Conservation (phyloP, 2,113 vertebrate species). For the Vidua chalybeata region DNA sequence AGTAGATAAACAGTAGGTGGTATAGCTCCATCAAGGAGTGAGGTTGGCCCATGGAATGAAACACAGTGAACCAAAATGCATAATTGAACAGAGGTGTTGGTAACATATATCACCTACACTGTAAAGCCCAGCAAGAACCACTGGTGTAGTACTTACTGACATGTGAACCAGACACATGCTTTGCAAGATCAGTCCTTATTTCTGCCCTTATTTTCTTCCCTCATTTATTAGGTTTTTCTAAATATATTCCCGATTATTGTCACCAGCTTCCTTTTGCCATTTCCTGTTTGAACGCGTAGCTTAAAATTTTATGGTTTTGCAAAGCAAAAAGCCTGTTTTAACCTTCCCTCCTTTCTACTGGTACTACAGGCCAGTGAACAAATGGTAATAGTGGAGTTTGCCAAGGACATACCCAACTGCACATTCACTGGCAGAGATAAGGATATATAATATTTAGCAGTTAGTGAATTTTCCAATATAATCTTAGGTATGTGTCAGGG, state of each 20-base stretch:
- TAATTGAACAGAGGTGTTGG: not conserved
- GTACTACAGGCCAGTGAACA: not conserved
- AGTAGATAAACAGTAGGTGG: not conserved
- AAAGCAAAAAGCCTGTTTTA: not conserved
- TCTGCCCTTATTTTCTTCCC: not conserved
- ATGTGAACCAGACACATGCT: not conserved
- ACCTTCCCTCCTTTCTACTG: not conserved
- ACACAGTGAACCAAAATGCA: not conserved
- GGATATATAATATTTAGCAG: not conserved
- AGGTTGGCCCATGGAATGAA: not conserved
- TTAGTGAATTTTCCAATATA: not conserved
- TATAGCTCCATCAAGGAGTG: not conserved
- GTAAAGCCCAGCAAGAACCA: not conserved
- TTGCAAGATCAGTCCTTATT: not conserved
- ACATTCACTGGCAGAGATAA: not conserved
- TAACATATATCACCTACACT: not conserved
- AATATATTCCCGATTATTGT: not conserved
- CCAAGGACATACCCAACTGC: not conserved
- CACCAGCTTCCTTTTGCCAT: not conserved
- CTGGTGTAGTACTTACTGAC: not conserved
- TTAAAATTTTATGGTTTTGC: not conserved
- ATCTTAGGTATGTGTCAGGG: not conserved
- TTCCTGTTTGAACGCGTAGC: not conserved
- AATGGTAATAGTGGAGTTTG: not conserved
- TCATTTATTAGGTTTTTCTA: not conserved